A percentile compares a stretch with the other conserved stretches of the same genome.
Conservation (phyloP, 2,888 invertebrate species). For the Ornithoptera alexandrae region DNA sequence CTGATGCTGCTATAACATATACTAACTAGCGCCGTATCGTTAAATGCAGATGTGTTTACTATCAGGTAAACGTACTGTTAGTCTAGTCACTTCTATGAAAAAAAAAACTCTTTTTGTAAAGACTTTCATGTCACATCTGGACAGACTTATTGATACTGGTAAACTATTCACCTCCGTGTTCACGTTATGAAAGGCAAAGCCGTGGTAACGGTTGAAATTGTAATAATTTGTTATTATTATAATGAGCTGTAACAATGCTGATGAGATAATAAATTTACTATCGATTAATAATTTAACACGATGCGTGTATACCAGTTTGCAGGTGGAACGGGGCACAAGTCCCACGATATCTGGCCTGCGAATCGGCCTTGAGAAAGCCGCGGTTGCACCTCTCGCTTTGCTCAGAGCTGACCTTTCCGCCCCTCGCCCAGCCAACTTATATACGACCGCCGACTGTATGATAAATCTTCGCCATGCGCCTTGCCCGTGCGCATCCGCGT, state of each 20-base stretch:
- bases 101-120: too few relatives aligned
- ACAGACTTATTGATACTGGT: too few relatives aligned
- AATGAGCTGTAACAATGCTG: constrained; percentile 15
- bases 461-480: constrained; percentile 65
- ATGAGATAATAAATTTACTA: constrained; percentile 18
- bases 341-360: constrained; percentile 56
- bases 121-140: too few relatives aligned
- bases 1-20: too few relatives aligned
- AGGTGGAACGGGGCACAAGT: constrained; percentile 40
- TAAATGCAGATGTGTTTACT: too few relatives aligned
- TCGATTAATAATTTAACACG: constrained; percentile 20
- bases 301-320: constrained; percentile 22
- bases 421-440: constrained; percentile 57
- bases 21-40: too few relatives aligned
- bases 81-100: too few relatives aligned
- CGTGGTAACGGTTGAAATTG: neutral
- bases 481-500: constrained; percentile 63
- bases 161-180: too few relatives aligned
- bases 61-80: too few relatives aligned
- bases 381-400: constrained; percentile 45
- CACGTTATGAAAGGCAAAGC: too few relatives aligned
- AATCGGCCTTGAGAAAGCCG: constrained; percentile 69
- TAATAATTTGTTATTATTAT: neutral
- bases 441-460: constrained; percentile 57
- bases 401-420: constrained; percentile 53